These are phyloP conservation scores for Sigmodon hispidus DNA, from an alignment of 2,113 vertebrate species.

Conservation along the genomic window DNA sequence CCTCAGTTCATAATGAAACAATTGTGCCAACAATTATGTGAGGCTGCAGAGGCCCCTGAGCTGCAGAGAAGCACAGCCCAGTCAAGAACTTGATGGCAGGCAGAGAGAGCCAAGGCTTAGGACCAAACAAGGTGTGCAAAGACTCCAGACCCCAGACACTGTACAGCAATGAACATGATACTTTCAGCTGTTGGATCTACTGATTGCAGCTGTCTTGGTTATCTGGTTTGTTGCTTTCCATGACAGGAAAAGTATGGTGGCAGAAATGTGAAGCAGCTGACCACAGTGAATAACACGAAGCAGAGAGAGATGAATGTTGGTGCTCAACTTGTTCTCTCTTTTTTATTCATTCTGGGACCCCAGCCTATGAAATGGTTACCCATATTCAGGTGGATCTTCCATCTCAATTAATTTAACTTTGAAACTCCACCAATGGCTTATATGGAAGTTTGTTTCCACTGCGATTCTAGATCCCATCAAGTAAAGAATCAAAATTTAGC, in stretches of 20 bases:
- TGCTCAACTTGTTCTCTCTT: not conserved
- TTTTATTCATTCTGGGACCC: not conserved
- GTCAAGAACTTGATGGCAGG: not conserved
- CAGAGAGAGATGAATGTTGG: not conserved
- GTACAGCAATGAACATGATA: not conserved
- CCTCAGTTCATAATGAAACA: not conserved
- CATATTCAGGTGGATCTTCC: not conserved
- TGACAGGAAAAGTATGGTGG: not conserved
- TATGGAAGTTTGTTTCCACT: not conserved
- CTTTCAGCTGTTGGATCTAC: not conserved
- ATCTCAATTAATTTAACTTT: not conserved
- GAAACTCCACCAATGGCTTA: not conserved
- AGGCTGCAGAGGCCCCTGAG: not conserved
- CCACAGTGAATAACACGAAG: not conserved
- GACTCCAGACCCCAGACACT: not conserved
- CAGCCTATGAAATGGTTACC: not conserved
- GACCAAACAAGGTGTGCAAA: not conserved
- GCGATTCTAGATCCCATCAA: not conserved
- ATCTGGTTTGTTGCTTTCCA: not conserved
- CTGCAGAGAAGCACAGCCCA: not conserved
- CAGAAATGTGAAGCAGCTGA: not conserved
- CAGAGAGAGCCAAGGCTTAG: not conserved
- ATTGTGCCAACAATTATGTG: not conserved
- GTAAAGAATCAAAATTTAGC: too few species aligned
- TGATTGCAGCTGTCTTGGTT: not conserved